Evolutionary conservation across 2,888 invertebrate genomes (phyloP), one percentile per base, ranked within the genome.

Genomic region (Isoperla grammatica): DNA sequence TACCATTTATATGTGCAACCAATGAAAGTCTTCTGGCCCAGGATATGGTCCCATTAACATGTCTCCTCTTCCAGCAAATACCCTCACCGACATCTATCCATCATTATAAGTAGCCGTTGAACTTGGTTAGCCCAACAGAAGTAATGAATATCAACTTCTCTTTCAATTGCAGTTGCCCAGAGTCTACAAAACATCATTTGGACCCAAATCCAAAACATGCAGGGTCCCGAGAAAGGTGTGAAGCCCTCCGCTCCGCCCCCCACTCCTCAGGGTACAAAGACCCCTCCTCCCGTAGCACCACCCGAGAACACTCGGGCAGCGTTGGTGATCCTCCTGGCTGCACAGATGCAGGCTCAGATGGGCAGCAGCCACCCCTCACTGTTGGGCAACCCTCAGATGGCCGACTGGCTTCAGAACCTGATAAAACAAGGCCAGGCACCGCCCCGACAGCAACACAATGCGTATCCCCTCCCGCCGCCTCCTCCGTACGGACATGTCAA

Each of bases 131-230:
- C 29, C 29, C 29, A 29, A 29, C 29, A 6, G 29, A 29, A 29
- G 4, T 29, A 29, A 29, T 29, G 29, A n/a, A 15, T 40, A 40
- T 40, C 5, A 12, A 3, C 4, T 48, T n/a, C 15, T 45, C 20
- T 42, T 60, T 49, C 57, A 35, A 43, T 67, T 67, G 40, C 68
- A 74, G 74, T 75, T 68, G 75, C 74, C 43, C 73, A 75, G 64
- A 74, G 72, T 65, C 69, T 75, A 20, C 74, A 74, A 66, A 73
- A 72, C 60, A 75, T 75, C 60, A 74, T 75, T 60, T 67, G 73
- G 61, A 71, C 72, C 60, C 75, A 75, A 65, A 74, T 75, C 22
- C 73, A 74, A 62, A 70, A 70, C 48, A 66, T 73, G n/a, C 73
- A 74, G 61, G 70, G 63, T 48, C 67, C 63, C 35, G 60, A 60